Evolutionary conservation across 1,140 invertebrate genomes (phyloP), one percentile per base, ranked within the genome.

Genomic region (Zaprionus ghesquierei): DNA sequence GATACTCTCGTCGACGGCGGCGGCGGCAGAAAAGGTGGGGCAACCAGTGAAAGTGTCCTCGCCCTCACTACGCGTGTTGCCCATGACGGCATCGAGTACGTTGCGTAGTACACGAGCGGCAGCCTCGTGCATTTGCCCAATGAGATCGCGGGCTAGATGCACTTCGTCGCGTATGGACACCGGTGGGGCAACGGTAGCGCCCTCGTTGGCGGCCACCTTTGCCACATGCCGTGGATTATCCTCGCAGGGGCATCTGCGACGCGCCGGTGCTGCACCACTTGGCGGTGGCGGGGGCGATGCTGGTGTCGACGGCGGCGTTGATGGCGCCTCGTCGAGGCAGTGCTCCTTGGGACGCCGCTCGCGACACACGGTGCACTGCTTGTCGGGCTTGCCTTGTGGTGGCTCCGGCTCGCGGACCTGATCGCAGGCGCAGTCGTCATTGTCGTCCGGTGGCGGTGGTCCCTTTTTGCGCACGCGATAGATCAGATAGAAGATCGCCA

Each of bases 211-310:
- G 2, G n/a, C 18, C 41, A 22, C 15, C 9, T 46, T 38, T 0
- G 62, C 70, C 1, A 44, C 31, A 1, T 58, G 64, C 6, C 64
- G 59, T 5, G 54, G 56, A 1, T 29, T 27, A 33, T 84, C 70
- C 9, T 89, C 80, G 54, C 85, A 89, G 1, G 85, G 85, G 9
- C 85, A 89, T 6, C 77, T 84, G 49, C 73, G 66, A 2, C 33
- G 44, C 12, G 55, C 18, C 5, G 38, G 13, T 2, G 29, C 38
- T 2, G 31, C 15, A 9, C 29, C 56, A 1, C 62, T 5, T 4
- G 50, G 9, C 8, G 50, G 22, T 2, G 69, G 15, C 15, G 66
- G 31, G 10, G 79, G 38, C 1, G 81, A 53, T 2, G n/a, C 10
- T 6, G 41, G 33, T 9, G 76, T 20, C 18, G 69, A 55, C 8